Percentiles rank a stretch among this genome's conserved stretches.
Conservation (phyloP, 2,113 vertebrate species). For the Trochalopteron elliotii region DNA sequence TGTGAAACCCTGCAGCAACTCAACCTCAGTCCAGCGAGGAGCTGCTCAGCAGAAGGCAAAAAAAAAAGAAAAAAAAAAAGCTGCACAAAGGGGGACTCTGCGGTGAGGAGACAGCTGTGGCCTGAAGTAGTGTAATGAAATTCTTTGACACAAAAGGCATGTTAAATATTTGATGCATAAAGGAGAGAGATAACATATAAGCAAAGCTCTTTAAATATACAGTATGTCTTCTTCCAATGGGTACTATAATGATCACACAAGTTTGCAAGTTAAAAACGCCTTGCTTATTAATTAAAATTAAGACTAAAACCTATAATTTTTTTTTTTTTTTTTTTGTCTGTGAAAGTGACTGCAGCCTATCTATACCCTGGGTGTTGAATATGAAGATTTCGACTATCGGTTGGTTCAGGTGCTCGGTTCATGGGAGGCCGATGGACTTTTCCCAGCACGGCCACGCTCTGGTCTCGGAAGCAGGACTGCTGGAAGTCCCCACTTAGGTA, state of each 20-base stretch:
- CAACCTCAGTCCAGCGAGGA: conserved; percentile 20
- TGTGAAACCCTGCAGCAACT: conserved; percentile 16
- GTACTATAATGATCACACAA: conserved; percentile 78
- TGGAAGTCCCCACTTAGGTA: conserved; percentile 97
- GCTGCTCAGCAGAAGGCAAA: conserved; percentile 29
- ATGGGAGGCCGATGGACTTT: conserved; percentile 94
- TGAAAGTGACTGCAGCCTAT: conserved; percentile 86
- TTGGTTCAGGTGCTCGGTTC: conserved; percentile 87
- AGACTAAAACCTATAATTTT: conserved; percentile 76
- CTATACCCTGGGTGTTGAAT: conserved; percentile 99
- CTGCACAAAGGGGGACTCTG: conserved; percentile 17
- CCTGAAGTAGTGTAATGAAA: conserved; percentile 39
- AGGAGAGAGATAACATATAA: neutral
- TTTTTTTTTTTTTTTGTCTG: conserved; percentile 50
- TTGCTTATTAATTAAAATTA: conserved; percentile 77
- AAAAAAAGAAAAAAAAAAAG: neutral
- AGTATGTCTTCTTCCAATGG: conserved; percentile 37
- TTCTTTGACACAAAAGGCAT: conserved; percentile 43
- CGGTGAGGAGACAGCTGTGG: neutral
- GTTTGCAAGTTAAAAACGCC: conserved; percentile 75
- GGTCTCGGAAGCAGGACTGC: conserved; percentile 97
- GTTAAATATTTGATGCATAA: conserved; percentile 22
- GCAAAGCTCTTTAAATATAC: conserved; percentile 52
- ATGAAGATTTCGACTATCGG: conserved; percentile 90
- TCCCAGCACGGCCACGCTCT: conserved; percentile 91